These are phyloP conservation scores for Meteorus sp. DNA, from an alignment of 1,140 invertebrate species.

Conservation along the genomic window DNA sequence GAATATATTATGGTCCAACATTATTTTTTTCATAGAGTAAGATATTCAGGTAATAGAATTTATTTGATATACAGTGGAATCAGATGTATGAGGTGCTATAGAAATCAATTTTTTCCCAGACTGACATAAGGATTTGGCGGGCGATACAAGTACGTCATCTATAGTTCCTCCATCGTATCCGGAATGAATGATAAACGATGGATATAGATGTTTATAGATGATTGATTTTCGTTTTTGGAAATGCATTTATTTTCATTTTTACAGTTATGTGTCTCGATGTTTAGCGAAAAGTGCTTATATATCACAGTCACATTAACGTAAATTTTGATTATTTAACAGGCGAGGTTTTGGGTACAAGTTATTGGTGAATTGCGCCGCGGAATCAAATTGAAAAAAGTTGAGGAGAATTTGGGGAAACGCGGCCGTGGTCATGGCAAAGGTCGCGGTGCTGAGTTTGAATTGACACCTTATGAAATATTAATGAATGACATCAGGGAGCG, in stretches of 20 bases:
- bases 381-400: conserved; percentile 91
- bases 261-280: not conserved
- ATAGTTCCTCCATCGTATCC: conserved; percentile 23
- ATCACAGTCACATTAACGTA: not conserved
- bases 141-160: conserved; percentile 71
- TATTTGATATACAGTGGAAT: not conserved
- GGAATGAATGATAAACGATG: not conserved
- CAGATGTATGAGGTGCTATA: not conserved
- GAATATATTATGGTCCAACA: not conserved
- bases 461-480: conserved; percentile 96
- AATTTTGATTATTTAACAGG: conserved; percentile 61
- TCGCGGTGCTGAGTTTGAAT: conserved; percentile 79
- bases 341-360: conserved; percentile 95
- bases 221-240: not conserved
- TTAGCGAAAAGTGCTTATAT: not conserved
- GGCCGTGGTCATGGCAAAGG: conserved; percentile 28
- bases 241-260: not conserved
- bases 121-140: conserved; percentile 73
- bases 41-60: not conserved
- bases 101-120: conserved; percentile 54
- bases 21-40: not conserved
- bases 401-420: conserved; percentile 60
- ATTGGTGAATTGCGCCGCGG: conserved; percentile 82
- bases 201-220: not conserved
- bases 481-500: conserved; percentile 94